Conservation (phyloP, 1,140 invertebrate genomes). For the Aphelinus certus region DNA sequence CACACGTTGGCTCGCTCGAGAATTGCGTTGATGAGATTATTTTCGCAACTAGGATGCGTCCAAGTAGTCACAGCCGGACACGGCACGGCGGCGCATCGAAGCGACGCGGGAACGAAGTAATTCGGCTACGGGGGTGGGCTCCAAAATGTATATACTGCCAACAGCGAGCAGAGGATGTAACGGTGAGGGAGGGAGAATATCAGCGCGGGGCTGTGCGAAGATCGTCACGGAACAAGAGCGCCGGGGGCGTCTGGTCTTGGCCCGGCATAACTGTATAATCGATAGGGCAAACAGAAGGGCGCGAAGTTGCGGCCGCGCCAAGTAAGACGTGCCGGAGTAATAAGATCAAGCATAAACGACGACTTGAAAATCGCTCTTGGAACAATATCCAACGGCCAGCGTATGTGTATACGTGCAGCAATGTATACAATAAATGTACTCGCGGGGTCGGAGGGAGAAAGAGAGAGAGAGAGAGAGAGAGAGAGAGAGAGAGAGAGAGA, state of each 20-base stretch:
- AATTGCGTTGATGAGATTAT: too few relatives aligned
- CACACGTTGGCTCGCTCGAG: too few relatives aligned
- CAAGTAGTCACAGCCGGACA: background rate
- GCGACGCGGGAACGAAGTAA: background rate
- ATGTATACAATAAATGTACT: background rate
- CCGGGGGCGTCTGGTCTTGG: constrained; percentile 4
- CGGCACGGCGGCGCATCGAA: background rate
- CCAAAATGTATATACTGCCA: background rate
- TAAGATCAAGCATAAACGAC: too few relatives aligned
- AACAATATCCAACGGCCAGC: too few relatives aligned
- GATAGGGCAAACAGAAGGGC: constrained; percentile 23
- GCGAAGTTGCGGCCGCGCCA: background rate
- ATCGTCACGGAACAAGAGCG: constrained; percentile 1
- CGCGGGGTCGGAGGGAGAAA: background rate
- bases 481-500: background rate
- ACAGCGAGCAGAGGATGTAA: too few relatives aligned
- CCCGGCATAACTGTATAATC: constrained; percentile 17
- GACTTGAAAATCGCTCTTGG: too few relatives aligned
- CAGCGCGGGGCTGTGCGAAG: background rate
- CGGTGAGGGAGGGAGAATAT: too few relatives aligned
- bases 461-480: background rate
- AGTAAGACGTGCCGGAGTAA: background rate
- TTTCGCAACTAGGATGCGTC: too few relatives aligned
- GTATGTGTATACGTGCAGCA: background rate
- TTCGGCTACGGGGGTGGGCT: background rate